Evolutionary conservation across 2,113 vertebrate genomes (phyloP), one percentile per base, ranked within the genome.

Genomic region (Perccottus glenii): DNA sequence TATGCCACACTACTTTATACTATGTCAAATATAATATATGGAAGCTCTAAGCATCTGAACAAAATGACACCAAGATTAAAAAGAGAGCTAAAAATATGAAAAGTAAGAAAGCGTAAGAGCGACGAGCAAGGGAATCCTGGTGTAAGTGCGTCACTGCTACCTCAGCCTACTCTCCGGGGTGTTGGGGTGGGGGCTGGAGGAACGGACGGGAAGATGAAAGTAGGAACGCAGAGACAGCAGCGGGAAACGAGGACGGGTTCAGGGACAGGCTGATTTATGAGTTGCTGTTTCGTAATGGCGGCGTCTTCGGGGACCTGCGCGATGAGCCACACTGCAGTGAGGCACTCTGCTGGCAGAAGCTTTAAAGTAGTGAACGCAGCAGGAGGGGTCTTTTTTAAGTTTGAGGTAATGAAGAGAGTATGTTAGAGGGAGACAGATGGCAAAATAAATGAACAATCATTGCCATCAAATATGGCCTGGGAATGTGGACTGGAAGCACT

Each of bases 211-310:
- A 68, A 73, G 81, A 88, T 87, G 74, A 85, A 86, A 87, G 86
- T 32, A 14, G 42, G 49, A 80, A 73, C 1, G 42, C 51, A 64
- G 68, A 77, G 74, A 49, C 2, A 8, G 38, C 38, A 9, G 46
- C 75, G 70, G 49, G 70, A 83, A 69, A 73, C 80, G 65, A 57
- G 50, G 70, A 60, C 14, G 46, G 73, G 77, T 84, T 80, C 80
- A 82, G 82, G 85, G 85, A 88, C 80, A 52, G 58, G 80, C 80
- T 89, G 89, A 89, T 90, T 90, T 88, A 89, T 88, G 89, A 88
- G 78, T 78, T 81, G 87, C 85, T 86, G 76, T 88, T 88, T 85
- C 77, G 51, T 80, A 87, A 56, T 79, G 65, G 49, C 75, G 82
- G 58, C 55, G 19, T 78, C 87, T 82, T 85, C 40, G 3, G 86